Conservation (phyloP, 2,797 vertebrate species). For the Leuciscus waleckii region DNA sequence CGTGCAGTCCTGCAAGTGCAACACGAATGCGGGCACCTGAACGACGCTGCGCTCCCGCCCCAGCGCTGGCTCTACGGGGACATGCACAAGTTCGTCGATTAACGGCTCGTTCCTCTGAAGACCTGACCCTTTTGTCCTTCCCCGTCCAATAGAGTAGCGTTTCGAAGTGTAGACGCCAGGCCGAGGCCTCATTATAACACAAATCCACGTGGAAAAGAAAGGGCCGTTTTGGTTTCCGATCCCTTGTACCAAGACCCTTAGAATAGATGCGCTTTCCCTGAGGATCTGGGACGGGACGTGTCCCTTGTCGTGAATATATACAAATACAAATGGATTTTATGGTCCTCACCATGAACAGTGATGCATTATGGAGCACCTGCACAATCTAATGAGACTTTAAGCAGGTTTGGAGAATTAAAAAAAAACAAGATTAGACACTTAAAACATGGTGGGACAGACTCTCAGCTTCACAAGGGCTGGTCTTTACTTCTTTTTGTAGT, state of each 20-base stretch:
- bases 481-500: conserved; percentile 13
- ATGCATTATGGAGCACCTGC: conserved; percentile 23
- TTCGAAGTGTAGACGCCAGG: conserved; percentile 68
- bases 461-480: neutral
- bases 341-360: conserved; percentile 20
- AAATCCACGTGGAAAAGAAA: conserved; percentile 54
- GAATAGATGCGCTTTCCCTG: conserved; percentile 11
- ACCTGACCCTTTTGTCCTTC: conserved; percentile 48
- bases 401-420: conserved; percentile 1
- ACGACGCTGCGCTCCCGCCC: conserved; percentile 75
- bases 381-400: conserved; percentile 13
- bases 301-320: conserved; percentile 43
- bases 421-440: neutral
- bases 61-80: conserved; percentile 80
- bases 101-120: conserved; percentile 60
- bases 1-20: conserved; percentile 84
- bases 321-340: conserved; percentile 29
- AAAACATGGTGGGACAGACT: neutral
- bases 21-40: conserved; percentile 77
- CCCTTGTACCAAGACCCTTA: conserved; percentile 10
- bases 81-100: conserved; percentile 81
- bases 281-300: neutral
- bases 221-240: conserved; percentile 22
- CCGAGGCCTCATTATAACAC: conserved; percentile 50
- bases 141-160: conserved; percentile 71